Evolutionary conservation across 2,113 vertebrate genomes (phyloP), one percentile per base, ranked within the genome.

Genomic region (Dolichallabes microphthalmus): DNA sequence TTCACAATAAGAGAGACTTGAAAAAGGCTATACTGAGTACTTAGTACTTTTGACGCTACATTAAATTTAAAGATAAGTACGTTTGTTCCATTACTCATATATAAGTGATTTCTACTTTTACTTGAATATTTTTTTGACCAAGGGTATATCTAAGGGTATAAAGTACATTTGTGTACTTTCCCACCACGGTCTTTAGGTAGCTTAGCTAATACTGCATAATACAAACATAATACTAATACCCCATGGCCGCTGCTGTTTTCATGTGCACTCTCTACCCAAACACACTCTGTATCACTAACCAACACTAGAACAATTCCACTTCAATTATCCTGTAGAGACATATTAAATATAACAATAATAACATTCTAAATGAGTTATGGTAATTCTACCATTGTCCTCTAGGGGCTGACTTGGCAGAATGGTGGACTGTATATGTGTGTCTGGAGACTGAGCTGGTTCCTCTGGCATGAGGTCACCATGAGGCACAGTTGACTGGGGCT

Each of bases 391-490:
- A 32, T 87, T 86, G 25, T 74, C 68, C 80, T 81, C 79, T 64
- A 84, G 4, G 5, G 78, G 57, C 22, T 86, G 78, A 73, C 76
- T 73, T 60, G 86, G 74, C 45, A 57, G 73, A 55, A 12, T 45
- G 20, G 64, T 74, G 57, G 80, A 80, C 58, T 80, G 71, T 32
- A 95, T 90, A 79, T 93, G 88, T 80, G 93, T 83, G 0, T n/a
- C 63, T 0, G 86, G 90, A n/a, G 92, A 94, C 69, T 91, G 95
- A 0, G 61, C 39, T 1, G 94, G 95, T 87, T 96, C 96, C 55
- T 63, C 27, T 73, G 95, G 95, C 78, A 95, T 86, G 11, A 89
- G 88, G 60, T 91, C 93, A 80, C 93, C 90, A 63, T 83, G 88
- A 11, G 87, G 76, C 0, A 81, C 13, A 8, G 93, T 80, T 73